Evolutionary conservation across 2,113 vertebrate species (phyloP), one percentile per base, ranked within the genome.

Genomic region (Strigops habroptila): DNA sequence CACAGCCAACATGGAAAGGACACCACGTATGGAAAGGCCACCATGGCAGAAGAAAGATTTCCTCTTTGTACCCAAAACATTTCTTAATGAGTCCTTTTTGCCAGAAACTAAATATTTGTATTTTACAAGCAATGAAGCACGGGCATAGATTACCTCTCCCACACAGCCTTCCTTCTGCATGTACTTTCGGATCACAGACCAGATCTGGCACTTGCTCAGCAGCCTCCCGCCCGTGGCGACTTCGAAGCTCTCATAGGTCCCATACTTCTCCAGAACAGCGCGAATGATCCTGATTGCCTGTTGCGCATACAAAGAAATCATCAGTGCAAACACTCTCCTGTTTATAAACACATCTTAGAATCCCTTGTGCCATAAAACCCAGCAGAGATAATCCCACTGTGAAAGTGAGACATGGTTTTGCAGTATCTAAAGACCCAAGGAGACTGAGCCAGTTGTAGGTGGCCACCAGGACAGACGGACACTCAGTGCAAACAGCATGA

Each of bases 81-180:
- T 41, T 51, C 80, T 48, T 62, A 59, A 71, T 0, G 39, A 70
- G 68, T 19, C 35, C 30, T 70, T 70, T 28, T 60, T 28, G 86
- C 59, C 44, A 71, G 73, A 33, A 85, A 77, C 80, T 11, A 59
- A 64, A 10, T 6, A 60, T 30, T 84, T 46, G 68, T 24, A 12
- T 43, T 76, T 86, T 12, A 44, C 12, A 8, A 49, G 85, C 0
- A 0, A 53, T 33, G 63, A 67, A 49, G 35, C 69, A 46, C 59
- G 62, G 62, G 9, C 3, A 15, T 0, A 0, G 77, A 52, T 98
- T 97, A 99, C 99, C 99, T 99, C 99, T 75, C 99, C 99, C 18
- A 98, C 98, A 10, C 99, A 99, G 96, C 98, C 98, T 91, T 99
- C 99, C 92, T 99, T 99, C 97, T 99, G 99, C 98, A 99, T 98